Evolutionary conservation across 2,797 vertebrate species (phyloP), one percentile per base, ranked within the genome.

Genomic region (Anniella stebbinsi): DNA sequence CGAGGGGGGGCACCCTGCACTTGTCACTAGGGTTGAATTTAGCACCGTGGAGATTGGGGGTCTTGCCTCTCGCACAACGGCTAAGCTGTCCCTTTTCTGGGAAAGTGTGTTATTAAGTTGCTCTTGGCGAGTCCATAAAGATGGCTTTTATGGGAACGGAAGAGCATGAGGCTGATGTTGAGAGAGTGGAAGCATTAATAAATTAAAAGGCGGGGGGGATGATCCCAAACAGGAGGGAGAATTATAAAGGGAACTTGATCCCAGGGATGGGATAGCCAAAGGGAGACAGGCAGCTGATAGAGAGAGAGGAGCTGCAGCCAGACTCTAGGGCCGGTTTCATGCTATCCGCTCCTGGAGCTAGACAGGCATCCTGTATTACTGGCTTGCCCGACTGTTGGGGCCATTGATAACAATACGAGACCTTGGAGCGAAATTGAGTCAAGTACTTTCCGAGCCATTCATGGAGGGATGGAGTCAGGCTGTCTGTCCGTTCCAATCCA

Each of bases 201-300:
- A 97, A 96, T 97, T 90, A 97, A 87, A 63, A 95, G 88, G 92
- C 1, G 75, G 90, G 33, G 30, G 54, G 91, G 94, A 89, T 17
- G 96, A 93, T 93, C 88, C 11, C 90, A 95, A 95, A 91, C 95
- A 93, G 81, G 41, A 93, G 94, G 94, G 94, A 92, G 95, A 98
- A 97, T 98, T 98, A 97, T 97, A 97, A 96, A 95, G 95, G 98
- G 98, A 98, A 98, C 94, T 93, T 93, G 98, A 98, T 98, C 97
- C 38, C 86, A 30, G 80, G 80, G 97, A 97, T 91, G 51, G 96
- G 90, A 95, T 88, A 94, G 91, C 60, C 91, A 86, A 67, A 11
- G n/a, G 80, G 96, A 97, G 96, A 96, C 95, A 96, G 94, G 88
- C 88, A 94, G 93, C 91, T 94, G 93, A 78, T 48, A 76, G 91